Base-by-base conservation (phyloP, 2,797 vertebrate genomes). In the Enteromius trimaculatus region DNA sequence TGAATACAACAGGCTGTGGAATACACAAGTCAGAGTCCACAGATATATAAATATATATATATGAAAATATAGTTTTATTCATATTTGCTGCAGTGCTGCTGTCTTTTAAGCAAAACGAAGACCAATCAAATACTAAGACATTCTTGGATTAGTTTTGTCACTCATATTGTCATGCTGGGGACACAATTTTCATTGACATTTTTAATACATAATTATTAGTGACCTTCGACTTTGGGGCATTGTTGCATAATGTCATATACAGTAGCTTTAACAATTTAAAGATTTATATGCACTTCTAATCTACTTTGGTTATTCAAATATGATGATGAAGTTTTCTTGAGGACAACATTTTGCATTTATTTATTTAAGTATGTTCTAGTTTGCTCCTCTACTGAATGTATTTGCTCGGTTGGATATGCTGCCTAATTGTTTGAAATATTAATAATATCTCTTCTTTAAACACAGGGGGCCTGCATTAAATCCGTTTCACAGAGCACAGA, bases 381-480 rank as follows among this genome's bases (percentile, higher is more conserved):
- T 60, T 76, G n/a, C 23, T 14, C 42, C 11, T 55, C 31, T 55
- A 21, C 34, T 80, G n/a, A 31, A 42, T 60, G 53, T 7, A 60
- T 5, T 80, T 31, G 26, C 2, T 4, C 0, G 3, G 23, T 29
- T 58, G 23, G 51, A 60, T n/a, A 42, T 80, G 19, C 23, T 26
- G 7, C 23, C 37, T 19, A 60, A 71, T 71, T 71, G 53, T 19
- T 60, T 34, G 6, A 42, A 55, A 60, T 58, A 69, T 23, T 77
- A 42, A 76, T 44, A 44, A 62, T 21, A 44, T 62, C 8, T 60
- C 16, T 62, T 60, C 55, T 9, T 42, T 44, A 44, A 44, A 42
- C 75, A 77, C 75, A 77, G n/a, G 37, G 37, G 37, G 2, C 37
- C 75, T 62, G 37, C 2, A 77, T 62, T 58, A 58, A 58, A 76